Conservation (phyloP, 2,113 vertebrate genomes). For the Apaloderma vittatum region DNA sequence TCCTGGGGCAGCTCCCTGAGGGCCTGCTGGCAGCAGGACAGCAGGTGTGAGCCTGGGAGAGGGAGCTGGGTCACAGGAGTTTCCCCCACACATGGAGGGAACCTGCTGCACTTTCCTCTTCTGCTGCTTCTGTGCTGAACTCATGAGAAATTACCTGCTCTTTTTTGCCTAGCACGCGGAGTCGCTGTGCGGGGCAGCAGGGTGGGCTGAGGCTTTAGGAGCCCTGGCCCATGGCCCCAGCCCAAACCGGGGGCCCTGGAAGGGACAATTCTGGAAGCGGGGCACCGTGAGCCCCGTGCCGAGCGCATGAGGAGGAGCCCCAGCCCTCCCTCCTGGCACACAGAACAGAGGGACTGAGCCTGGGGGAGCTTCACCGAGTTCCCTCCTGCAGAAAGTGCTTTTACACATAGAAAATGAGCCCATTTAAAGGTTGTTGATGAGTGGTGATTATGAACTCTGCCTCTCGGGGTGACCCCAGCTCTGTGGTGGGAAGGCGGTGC, state of each 20-base stretch:
- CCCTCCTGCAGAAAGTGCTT: background rate
- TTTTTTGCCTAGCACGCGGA: too few species aligned
- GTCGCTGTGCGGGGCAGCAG: fast-evolving
- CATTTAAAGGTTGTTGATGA: fast-evolving
- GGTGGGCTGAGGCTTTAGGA: fast-evolving
- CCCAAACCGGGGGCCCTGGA: background rate
- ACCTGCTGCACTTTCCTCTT: too few species aligned
- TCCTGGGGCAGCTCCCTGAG: background rate
- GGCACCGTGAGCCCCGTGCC: background rate
- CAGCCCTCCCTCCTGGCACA: background rate
- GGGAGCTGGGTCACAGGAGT: background rate
- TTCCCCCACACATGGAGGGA: fast-evolving
- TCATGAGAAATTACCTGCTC: fast-evolving
- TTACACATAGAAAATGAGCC: fast-evolving
- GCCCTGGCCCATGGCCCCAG: background rate
- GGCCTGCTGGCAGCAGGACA: background rate
- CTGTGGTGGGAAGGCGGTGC: fast-evolving
- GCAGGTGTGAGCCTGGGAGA: fast-evolving
- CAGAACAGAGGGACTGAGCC: fast-evolving
- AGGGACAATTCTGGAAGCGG: background rate
- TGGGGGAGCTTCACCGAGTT: background rate
- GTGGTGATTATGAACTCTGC: fast-evolving
- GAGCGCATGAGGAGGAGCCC: background rate
- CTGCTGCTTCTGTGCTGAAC: background rate
- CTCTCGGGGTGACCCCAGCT: fast-evolving